phyloP scores from a whole-genome alignment of 2,113 vertebrate species.

The Leiothrix lutea region DNA sequence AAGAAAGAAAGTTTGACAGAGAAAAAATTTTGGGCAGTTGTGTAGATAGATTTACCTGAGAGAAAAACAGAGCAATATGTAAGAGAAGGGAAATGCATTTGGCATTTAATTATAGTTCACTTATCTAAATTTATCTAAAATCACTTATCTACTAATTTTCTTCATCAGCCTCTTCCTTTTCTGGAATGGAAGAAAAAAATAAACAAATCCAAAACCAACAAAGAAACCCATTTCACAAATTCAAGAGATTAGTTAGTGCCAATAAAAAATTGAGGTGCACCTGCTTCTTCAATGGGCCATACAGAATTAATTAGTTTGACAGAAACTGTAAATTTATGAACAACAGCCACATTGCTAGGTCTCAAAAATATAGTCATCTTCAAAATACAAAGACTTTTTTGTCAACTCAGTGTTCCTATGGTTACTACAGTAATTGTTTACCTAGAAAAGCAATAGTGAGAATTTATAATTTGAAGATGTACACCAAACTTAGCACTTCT shows the following conservation, averaged over 20 bases:
- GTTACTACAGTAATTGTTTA: slow-evolving; percentile 23
- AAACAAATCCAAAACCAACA: background rate
- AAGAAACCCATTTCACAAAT: background rate
- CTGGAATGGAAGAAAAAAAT: background rate
- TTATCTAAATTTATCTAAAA: too few relatives aligned
- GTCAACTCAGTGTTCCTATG: background rate
- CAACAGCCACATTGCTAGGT: background rate
- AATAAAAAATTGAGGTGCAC: background rate
- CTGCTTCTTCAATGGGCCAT: background rate
- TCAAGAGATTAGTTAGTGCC: background rate
- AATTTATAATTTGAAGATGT: background rate
- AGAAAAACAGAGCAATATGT: background rate
- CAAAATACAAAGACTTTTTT: background rate
- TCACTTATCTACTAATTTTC: background rate
- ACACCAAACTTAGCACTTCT: background rate
- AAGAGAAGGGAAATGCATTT: background rate
- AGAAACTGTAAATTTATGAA: background rate
- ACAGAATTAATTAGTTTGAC: background rate
- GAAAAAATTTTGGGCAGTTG: background rate
- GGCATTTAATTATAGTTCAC: background rate
- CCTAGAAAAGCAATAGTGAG: background rate
- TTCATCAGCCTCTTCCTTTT: background rate
- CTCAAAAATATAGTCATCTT: background rate
- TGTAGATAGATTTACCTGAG: background rate
- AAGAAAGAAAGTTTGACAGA: background rate